phyloP scores from a whole-genome alignment of 2,888 invertebrate species.

The Ectemnius continuus region DNA sequence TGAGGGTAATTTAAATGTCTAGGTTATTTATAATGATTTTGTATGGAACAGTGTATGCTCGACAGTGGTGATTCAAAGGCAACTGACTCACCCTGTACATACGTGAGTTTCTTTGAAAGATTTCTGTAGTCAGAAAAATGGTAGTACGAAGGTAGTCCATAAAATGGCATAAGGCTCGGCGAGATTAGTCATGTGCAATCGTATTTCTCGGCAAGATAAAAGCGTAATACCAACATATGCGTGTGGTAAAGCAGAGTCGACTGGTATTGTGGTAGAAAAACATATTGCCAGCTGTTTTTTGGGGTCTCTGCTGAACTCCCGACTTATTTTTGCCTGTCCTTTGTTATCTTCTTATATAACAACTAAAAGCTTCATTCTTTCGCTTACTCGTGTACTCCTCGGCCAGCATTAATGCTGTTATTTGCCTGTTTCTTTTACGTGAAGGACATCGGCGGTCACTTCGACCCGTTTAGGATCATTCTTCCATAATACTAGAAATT shows the following conservation, averaged over 20 bases:
- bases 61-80: no score
- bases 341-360: neutral
- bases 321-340: neutral
- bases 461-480: no score
- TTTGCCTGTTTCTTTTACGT: neutral
- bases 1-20: no score
- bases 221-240: constrained; percentile 6
- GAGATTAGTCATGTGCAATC: neutral
- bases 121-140: no score
- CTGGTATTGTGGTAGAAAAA: neutral
- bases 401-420: neutral
- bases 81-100: no score
- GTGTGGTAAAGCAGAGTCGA: neutral
- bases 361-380: constrained; percentile 9
- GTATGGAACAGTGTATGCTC: no score
- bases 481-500: no score
- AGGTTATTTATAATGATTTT: no score
- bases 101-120: no score
- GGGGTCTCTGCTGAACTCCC: neutral
- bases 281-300: neutral
- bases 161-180: neutral
- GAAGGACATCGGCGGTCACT: no score
- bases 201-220: neutral
- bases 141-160: neutral
- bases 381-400: neutral